Evolutionary conservation across 1,140 invertebrate species (phyloP).

Genomic region (Triops longicaudatus): DNA sequence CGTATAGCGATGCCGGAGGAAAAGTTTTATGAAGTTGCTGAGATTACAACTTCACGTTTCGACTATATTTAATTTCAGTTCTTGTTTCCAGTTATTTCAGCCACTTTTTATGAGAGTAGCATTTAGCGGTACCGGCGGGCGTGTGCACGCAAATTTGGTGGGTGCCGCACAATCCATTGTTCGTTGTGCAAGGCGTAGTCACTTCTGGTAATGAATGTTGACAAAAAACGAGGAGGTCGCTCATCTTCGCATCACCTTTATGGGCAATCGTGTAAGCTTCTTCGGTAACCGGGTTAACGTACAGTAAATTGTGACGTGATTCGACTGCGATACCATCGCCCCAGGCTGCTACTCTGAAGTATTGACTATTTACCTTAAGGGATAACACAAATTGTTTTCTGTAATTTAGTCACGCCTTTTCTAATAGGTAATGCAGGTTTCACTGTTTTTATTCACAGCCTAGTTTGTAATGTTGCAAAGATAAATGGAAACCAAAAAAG

Average conservation of each 20-base stretch:
- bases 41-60: too few relatives aligned
- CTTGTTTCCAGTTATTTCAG: neutral
- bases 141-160: neutral
- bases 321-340: neutral
- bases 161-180: neutral
- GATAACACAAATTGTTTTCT: neutral
- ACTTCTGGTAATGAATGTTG: neutral
- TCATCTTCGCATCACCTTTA: neutral
- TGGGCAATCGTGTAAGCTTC: neutral
- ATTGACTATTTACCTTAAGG: neutral
- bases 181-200: neutral
- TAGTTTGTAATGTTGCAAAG: too few relatives aligned
- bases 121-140: neutral
- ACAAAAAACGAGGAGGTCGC: neutral
- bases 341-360: neutral
- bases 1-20: too few relatives aligned
- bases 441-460: too few relatives aligned
- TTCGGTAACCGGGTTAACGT: neutral
- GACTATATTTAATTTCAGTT: too few relatives aligned
- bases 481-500: too few relatives aligned
- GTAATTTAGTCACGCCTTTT: neutral
- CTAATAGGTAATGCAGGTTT: too few relatives aligned
- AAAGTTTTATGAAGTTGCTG: too few relatives aligned
- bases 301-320: neutral
- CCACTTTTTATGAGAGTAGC: neutral